Conservation (phyloP, 37 sponge, comb jelly and placozoan species). For the Mnemiopsis leidyi region DNA sequence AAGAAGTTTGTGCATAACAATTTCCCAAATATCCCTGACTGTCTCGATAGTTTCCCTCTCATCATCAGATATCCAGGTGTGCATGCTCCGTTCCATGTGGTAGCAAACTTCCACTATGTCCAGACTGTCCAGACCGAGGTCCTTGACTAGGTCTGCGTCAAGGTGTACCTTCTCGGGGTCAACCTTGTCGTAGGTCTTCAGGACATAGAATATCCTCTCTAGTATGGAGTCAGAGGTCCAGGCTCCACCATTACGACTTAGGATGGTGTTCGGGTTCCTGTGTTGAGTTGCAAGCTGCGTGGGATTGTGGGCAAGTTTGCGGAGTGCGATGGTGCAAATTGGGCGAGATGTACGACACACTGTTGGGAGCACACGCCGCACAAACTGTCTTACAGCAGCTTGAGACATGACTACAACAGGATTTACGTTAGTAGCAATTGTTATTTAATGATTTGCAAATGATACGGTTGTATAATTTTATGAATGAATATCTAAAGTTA, state of each 20-base stretch:
- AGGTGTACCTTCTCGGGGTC: constrained; percentile 44
- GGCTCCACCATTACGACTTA: not conserved
- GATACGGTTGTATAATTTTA: no score
- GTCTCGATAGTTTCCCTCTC: constrained; percentile 59
- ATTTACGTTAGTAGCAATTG: no score
- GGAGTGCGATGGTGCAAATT: constrained; percentile 41
- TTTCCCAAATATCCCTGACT: constrained; percentile 61
- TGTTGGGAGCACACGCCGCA: not conserved
- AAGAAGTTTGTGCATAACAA: constrained; percentile 62
- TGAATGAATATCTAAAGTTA: no score
- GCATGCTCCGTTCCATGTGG: constrained; percentile 61
- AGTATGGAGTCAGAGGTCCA: constrained; percentile 49
- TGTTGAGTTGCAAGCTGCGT: not conserved
- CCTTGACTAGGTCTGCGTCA: constrained; percentile 49
- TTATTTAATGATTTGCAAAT: no score
- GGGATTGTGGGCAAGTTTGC: not conserved
- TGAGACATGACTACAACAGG: constrained; percentile 37
- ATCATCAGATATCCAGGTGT: constrained; percentile 59
- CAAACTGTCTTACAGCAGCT: not conserved
- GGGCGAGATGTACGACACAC: constrained; percentile 32
- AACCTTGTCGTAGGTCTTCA: constrained; percentile 52
- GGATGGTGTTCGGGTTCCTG: not conserved
- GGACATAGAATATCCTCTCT: constrained; percentile 49
- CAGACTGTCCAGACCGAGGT: constrained; percentile 58
- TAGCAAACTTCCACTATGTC: constrained; percentile 62